These are phyloP conservation scores for Periophthalmodon schlosseri DNA, from an alignment of 2,113 vertebrate species.

Conservation along the genomic window DNA sequence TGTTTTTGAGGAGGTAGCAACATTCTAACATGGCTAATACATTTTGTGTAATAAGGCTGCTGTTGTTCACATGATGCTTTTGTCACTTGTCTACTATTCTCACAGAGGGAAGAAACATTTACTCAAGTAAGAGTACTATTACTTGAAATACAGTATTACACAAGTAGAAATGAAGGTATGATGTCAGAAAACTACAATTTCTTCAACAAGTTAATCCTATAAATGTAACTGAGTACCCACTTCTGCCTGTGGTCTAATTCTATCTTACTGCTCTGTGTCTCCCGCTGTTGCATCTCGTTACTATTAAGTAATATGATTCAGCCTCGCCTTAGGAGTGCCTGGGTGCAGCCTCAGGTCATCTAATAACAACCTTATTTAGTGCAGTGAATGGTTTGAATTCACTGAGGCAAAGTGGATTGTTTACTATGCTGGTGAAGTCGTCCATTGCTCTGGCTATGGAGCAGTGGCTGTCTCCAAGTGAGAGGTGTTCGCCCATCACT, in stretches of 20 bases:
- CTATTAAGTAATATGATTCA: slow-evolving; percentile 29
- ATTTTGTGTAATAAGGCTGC: too few relatives aligned
- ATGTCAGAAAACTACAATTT: too few relatives aligned
- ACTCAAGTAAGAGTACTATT: too few relatives aligned
- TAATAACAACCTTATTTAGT: slow-evolving; percentile 20
- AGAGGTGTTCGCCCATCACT: slow-evolving; percentile 56
- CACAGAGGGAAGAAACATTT: too few relatives aligned
- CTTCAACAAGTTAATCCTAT: too few relatives aligned
- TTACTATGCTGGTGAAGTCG: slow-evolving; percentile 48
- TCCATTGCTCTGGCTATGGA: slow-evolving; percentile 22
- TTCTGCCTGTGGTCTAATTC: slow-evolving; percentile 27
- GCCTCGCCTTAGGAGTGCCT: slow-evolving; percentile 31
- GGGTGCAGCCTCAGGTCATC: slow-evolving; percentile 15
- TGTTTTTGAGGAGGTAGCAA: too few relatives aligned
- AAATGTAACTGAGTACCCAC: too few relatives aligned
- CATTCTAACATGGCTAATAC: too few relatives aligned
- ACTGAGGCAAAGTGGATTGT: slow-evolving; percentile 9
- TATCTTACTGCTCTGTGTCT: slow-evolving; percentile 24
- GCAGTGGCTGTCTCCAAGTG: slow-evolving; percentile 43
- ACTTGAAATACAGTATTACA: too few relatives aligned
- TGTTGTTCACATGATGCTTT: too few relatives aligned
- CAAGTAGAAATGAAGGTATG: too few relatives aligned
- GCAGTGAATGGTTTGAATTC: slow-evolving; percentile 4
- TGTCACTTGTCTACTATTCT: too few relatives aligned
- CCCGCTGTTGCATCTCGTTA: slow-evolving; percentile 26